A percentile compares a stretch with the other conserved stretches of the same genome.
phyloP scores from a whole-genome alignment of 1,140 invertebrate genomes.

The Saccostrea cuccullata region DNA sequence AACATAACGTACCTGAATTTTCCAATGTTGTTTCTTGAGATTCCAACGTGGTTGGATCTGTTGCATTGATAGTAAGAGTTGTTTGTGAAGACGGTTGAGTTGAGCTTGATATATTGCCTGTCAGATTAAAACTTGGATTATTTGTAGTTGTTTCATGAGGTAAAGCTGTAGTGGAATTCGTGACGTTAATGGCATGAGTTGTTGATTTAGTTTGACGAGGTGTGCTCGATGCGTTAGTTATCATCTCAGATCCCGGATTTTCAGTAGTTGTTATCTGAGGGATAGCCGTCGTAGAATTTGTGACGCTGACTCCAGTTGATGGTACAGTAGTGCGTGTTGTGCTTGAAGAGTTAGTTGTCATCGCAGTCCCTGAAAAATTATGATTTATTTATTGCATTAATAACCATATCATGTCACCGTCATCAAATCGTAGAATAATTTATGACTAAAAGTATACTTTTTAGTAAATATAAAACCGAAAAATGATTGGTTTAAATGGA shows the following conservation, averaged over 20 bases:
- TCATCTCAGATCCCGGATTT: neutral
- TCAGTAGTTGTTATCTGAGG: neutral
- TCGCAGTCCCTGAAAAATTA: too few relatives aligned
- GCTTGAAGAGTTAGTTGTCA: neutral
- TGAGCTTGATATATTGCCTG: neutral
- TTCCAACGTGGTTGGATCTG: neutral
- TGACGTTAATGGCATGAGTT: neutral
- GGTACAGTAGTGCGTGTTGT: neutral
- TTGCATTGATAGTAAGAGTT: neutral
- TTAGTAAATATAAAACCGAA: too few relatives aligned
- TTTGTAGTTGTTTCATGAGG: neutral
- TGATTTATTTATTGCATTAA: too few relatives aligned
- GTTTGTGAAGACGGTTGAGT: neutral
- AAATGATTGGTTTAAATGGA: too few relatives aligned
- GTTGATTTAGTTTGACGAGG: neutral
- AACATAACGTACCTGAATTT: too few relatives aligned
- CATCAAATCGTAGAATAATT: too few relatives aligned
- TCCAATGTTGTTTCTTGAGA: too few relatives aligned
- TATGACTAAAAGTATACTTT: too few relatives aligned
- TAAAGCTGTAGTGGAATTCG: neutral
- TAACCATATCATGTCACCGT: too few relatives aligned
- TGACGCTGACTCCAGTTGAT: neutral
- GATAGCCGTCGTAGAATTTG: neutral
- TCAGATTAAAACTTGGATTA: neutral
- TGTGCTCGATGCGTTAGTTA: neutral